Evolutionary conservation across 2,113 vertebrate genomes (phyloP).

Genomic region (Talpa occidentalis): DNA sequence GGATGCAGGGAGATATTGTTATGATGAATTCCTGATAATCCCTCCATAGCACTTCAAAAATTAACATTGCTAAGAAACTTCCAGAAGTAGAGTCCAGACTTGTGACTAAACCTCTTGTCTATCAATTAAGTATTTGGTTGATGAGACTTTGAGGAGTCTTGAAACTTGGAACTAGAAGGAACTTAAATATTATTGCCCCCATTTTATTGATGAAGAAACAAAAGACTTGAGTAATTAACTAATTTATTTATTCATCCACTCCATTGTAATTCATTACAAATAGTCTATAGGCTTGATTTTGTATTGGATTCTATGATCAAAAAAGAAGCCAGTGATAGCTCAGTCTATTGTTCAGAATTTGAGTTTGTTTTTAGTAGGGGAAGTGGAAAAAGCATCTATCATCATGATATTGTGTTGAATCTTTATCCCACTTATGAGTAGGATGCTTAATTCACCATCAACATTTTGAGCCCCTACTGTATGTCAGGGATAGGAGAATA

Average conservation of each 20-base stretch:
- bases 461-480: background rate
- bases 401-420: background rate
- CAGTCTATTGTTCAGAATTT: background rate
- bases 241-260: background rate
- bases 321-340: background rate
- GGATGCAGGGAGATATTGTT: background rate
- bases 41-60: background rate
- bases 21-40: background rate
- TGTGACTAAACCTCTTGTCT: background rate
- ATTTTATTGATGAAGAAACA: background rate
- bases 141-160: background rate
- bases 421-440: background rate
- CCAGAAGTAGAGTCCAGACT: background rate
- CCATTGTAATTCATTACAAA: background rate
- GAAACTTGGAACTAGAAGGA: slow-evolving; percentile 11
- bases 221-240: background rate
- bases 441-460: background rate
- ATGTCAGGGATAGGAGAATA: background rate
- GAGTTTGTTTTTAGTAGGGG: background rate
- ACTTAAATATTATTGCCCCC: background rate
- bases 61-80: slow-evolving; percentile 3
- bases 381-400: background rate
- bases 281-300: background rate
- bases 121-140: background rate
- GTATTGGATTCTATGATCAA: background rate